A percentile compares a stretch with the other conserved stretches of the same genome.
Conservation (phyloP, 2,888 invertebrate species). For the Linnaemya vulpina region DNA sequence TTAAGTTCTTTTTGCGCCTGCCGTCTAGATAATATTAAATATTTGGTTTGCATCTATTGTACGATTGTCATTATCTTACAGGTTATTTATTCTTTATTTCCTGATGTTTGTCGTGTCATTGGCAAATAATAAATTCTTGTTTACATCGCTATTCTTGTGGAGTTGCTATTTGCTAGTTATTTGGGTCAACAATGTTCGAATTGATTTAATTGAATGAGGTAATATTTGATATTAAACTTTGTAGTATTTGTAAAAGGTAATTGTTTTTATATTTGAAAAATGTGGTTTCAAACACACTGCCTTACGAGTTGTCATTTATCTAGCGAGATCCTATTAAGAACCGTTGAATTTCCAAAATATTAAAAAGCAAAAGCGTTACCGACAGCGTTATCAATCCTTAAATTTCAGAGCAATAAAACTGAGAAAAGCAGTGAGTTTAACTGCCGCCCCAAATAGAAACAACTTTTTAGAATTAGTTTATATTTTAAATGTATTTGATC, state of each 20-base stretch:
- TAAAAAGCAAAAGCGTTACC: no score
- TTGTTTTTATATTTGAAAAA: neutral
- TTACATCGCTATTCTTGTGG: slow-evolving; percentile 40
- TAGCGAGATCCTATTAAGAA: no score
- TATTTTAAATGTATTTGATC: no score
- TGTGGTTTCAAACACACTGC: no score
- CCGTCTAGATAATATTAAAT: slow-evolving; percentile 26
- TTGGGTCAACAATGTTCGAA: slow-evolving; percentile 47
- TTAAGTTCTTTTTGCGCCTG: neutral
- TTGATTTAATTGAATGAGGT: slow-evolving; percentile 7
- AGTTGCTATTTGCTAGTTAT: slow-evolving; percentile 56
- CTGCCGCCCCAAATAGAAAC: no score
- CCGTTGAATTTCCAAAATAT: no score
- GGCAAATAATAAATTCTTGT: slow-evolving; percentile 54
- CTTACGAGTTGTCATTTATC: no score
- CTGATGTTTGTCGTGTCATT: slow-evolving; percentile 22
- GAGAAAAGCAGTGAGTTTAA: no score
- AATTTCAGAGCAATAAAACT: no score
- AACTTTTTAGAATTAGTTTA: no score
- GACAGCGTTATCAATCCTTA: no score
- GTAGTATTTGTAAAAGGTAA: neutral
- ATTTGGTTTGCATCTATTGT: slow-evolving; percentile 48
- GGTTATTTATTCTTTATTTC: slow-evolving; percentile 52
- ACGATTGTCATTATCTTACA: slow-evolving; percentile 57
- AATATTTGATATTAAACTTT: neutral